Evolutionary conservation across 2,113 vertebrate genomes (phyloP).

Genomic region (Dasyurus viverrinus): DNA sequence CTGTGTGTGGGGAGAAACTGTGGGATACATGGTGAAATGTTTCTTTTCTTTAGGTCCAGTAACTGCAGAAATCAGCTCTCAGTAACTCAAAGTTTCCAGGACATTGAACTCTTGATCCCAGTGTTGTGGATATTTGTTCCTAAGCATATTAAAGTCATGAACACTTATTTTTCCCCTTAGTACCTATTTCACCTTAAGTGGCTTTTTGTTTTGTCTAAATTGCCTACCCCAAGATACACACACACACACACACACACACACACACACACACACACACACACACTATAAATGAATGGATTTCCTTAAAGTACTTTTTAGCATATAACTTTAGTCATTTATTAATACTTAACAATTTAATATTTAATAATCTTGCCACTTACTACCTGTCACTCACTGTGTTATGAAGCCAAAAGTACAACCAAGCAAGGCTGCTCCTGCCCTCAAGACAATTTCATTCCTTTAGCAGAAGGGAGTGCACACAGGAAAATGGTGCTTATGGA

Average conservation of each 20-base stretch:
- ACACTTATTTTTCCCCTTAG: neutral
- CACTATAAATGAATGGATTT: neutral
- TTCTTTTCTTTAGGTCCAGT: neutral
- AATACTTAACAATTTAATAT: neutral
- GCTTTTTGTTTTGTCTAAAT: neutral
- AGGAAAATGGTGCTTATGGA: neutral
- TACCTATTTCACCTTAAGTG: neutral
- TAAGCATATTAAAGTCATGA: neutral
- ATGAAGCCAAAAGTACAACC: neutral
- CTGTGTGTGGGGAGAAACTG: neutral
- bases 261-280: neutral
- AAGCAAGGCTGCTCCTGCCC: neutral
- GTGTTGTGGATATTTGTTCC: neutral
- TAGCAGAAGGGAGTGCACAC: neutral
- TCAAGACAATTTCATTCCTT: neutral
- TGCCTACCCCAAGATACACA: neutral
- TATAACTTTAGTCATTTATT: neutral
- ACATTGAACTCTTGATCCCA: neutral
- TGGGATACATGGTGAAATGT: neutral
- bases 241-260: neutral
- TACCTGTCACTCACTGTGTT: neutral
- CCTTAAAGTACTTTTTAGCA: neutral
- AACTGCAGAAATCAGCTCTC: neutral
- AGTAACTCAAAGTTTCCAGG: neutral
- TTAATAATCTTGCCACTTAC: neutral